Evolutionary conservation across 2,113 vertebrate genomes (phyloP), one percentile per base, ranked within the genome.

Genomic region (Drymodes brunneopygia): DNA sequence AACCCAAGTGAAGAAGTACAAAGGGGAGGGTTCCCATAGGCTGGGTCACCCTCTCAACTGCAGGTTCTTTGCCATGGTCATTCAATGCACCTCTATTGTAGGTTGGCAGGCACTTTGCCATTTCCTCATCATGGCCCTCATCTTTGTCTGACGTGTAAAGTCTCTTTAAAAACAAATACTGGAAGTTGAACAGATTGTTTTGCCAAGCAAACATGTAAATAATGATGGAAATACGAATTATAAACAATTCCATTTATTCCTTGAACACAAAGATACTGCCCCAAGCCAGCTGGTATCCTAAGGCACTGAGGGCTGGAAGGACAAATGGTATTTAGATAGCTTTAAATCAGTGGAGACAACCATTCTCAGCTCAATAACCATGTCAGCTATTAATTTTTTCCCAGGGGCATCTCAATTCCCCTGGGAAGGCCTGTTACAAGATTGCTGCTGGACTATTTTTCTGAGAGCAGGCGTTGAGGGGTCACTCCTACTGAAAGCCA

Each of bases 111-210:
- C 86, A 62, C 48, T 88, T 57, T 70, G 74, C 65, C 69, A 64
- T 65, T 94, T 92, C 81, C 88, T 78, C 79, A 75, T 66, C 69
- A 31, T 1, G 6, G 44, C 40, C 53, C 72, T 54, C 66, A 42
- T 65, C 74, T 79, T 75, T 13, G n/a, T 89, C 77, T 97, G 88
- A 85, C 7, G 7, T 54, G 65, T 60, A 72, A 92, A 66, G 40
- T 38, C 90, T 69, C 58, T 86, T 78, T 53, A 86, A 77, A 88
- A 96, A 97, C 96, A 97, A 97, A 97, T 92, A 87, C 90, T 97
- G 96, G 95, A 97, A 97, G 65, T 93, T 79, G 83, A 92, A 73
- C 44, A 51, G 70, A 94, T 87, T 92, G 91, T 91, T 94, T 96
- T 67, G 79, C 93, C 88, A 95, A 72, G 75, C 57, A 90, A 95